These are phyloP conservation scores for Drosophila repleta DNA, from an alignment of 1,140 invertebrate genomes.

Conservation along the genomic window DNA sequence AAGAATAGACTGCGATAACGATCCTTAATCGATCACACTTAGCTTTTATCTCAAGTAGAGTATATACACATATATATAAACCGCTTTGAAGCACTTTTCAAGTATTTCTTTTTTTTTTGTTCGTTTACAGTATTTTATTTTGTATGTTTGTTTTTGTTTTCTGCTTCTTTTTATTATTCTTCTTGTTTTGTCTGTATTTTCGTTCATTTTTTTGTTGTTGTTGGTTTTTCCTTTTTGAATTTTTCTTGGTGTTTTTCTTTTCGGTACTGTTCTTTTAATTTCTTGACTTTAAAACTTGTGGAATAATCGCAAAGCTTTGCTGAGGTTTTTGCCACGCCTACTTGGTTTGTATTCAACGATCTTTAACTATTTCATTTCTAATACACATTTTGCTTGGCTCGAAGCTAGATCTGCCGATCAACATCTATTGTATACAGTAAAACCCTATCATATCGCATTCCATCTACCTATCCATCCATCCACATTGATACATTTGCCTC, in stretches of 20 bases:
- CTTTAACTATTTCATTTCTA: slow-evolving; percentile 24
- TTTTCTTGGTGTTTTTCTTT: slow-evolving; percentile 47
- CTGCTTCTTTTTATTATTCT: slow-evolving; percentile 6
- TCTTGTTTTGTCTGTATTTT: slow-evolving; percentile 10
- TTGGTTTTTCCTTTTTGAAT: slow-evolving; percentile 10
- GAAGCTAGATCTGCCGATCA: neutral
- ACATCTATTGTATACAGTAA: neutral
- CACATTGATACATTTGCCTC: too few species aligned
- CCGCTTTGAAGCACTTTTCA: neutral
- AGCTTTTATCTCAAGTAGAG: too few species aligned
- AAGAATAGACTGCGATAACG: too few species aligned
- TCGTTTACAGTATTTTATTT: neutral
- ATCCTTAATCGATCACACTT: too few species aligned
- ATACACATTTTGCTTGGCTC: slow-evolving; percentile 7
- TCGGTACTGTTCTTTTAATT: slow-evolving; percentile 41
- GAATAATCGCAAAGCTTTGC: slow-evolving; percentile 69
- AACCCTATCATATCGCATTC: too few species aligned
- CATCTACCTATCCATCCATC: too few species aligned
- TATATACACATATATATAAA: too few species aligned
- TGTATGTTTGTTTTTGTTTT: neutral
- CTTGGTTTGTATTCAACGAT: slow-evolving; percentile 70
- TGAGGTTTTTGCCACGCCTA: slow-evolving; percentile 71
- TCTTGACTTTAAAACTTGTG: slow-evolving; percentile 36
- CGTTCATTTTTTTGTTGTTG: slow-evolving; percentile 27
- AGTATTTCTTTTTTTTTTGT: neutral